These are phyloP conservation scores for Heterodera filipjevi DNA, from an alignment of 2,888 invertebrate species.

Conservation along the genomic window DNA sequence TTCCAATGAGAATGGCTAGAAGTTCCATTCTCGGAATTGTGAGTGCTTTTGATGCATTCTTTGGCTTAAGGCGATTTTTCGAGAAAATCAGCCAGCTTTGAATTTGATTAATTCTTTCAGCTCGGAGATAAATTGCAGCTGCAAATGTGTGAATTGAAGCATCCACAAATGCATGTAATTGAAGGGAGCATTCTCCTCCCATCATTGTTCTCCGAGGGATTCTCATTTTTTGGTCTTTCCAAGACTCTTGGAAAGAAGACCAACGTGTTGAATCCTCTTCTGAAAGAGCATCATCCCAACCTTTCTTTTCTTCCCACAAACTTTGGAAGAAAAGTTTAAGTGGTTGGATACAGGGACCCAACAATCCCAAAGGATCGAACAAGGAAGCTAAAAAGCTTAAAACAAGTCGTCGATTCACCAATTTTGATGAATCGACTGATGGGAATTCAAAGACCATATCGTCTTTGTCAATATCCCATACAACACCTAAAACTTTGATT, in stretches of 20 bases:
- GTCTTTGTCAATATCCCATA: constrained; percentile 27
- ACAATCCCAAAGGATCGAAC: constrained; percentile 38
- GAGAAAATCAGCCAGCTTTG: constrained; percentile 16
- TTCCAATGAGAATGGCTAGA: neutral
- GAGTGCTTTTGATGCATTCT: constrained; percentile 7
- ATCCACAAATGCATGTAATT: constrained; percentile 41
- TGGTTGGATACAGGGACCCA: constrained; percentile 29
- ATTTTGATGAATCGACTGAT: neutral
- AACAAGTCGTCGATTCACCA: constrained; percentile 30
- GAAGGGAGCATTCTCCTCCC: neutral
- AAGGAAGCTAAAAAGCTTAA: constrained; percentile 25
- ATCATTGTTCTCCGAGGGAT: neutral
- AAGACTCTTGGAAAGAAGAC: neutral
- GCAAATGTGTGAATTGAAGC: constrained; percentile 37
- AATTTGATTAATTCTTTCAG: neutral
- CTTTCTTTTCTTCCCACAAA: constrained; percentile 32
- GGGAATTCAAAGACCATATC: neutral
- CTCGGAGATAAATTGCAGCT: constrained; percentile 31
- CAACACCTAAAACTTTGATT: constrained; percentile 30
- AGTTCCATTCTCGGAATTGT: constrained; percentile 32
- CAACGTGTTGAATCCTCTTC: neutral
- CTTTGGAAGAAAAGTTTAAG: constrained; percentile 37
- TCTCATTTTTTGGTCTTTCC: neutral
- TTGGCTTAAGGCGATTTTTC: constrained; percentile 1
- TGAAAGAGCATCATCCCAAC: constrained; percentile 33